Percentiles rank a stretch among this genome's conserved stretches.
Evolutionary conservation across 2,797 vertebrate species (phyloP).

Genomic region (Sitta carolinensis): DNA sequence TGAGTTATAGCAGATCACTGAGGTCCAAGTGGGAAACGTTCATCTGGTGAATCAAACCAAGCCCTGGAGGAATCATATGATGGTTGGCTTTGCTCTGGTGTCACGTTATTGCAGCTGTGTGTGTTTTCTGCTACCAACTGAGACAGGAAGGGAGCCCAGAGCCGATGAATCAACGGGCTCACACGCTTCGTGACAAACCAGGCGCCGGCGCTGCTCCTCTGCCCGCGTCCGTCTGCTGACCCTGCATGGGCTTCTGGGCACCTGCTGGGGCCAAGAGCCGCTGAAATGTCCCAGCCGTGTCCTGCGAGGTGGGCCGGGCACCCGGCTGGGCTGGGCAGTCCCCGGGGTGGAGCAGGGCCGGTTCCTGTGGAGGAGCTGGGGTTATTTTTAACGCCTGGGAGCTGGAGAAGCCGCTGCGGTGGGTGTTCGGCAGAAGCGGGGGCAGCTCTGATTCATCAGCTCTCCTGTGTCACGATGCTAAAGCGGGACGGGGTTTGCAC

Average conservation of each 20-base stretch:
- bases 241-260: background rate
- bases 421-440: constrained; percentile 8
- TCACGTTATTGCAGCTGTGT: constrained; percentile 2
- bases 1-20: background rate
- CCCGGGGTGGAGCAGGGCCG: too few species aligned
- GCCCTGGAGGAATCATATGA: constrained; percentile 11
- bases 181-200: background rate
- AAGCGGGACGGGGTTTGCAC: background rate
- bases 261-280: rapidly evolving
- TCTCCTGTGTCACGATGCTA: background rate
- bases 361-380: background rate
- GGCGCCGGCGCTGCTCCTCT: background rate
- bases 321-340: background rate
- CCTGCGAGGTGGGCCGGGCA: rapidly evolving
- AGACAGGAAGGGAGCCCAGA: background rate
- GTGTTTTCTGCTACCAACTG: background rate
- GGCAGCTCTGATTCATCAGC: constrained; percentile 32
- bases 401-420: background rate
- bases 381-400: constrained; percentile 2
- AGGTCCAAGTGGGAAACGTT: background rate
- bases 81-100: background rate
- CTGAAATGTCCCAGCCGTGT: rapidly evolving
- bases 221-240: background rate
- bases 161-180: background rate
- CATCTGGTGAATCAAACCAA: background rate